These are phyloP conservation scores for Phaonia tiefii DNA, from an alignment of 2,888 invertebrate species.

Conservation along the genomic window DNA sequence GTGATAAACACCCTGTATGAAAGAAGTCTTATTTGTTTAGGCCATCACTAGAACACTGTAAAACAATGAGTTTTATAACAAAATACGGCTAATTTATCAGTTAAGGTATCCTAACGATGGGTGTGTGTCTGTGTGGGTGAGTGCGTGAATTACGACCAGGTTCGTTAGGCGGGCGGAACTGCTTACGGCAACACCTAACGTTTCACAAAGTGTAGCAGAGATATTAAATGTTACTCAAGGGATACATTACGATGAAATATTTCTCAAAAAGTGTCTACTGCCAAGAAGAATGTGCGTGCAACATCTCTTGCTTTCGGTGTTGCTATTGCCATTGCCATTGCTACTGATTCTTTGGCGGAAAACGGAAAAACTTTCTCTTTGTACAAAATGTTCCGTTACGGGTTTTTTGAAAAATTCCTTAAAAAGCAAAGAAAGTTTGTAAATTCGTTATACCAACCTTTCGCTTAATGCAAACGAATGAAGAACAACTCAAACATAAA, in stretches of 20 bases:
- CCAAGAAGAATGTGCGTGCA: constrained; percentile 69
- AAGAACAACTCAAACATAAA: constrained; percentile 9
- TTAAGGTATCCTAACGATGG: constrained; percentile 54
- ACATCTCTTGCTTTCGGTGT: constrained; percentile 63
- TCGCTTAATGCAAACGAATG: not conserved
- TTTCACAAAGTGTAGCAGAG: constrained; percentile 67
- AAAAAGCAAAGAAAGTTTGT: constrained; percentile 52
- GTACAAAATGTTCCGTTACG: constrained; percentile 74
- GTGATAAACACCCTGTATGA: constrained; percentile 61
- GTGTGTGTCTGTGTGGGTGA: not conserved
- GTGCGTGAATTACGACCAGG: constrained; percentile 48
- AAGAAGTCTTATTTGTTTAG: constrained; percentile 58
- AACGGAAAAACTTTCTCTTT: constrained; percentile 47
- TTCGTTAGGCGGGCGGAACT: constrained; percentile 19
- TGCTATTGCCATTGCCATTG: no score
- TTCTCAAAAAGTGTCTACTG: constrained; percentile 79
- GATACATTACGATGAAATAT: constrained; percentile 82
- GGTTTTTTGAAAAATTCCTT: constrained; percentile 69
- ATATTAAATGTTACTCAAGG: constrained; percentile 81
- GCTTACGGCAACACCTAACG: constrained; percentile 70
- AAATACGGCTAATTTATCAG: constrained; percentile 78
- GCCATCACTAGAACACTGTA: constrained; percentile 18
- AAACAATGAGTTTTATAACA: constrained; percentile 75
- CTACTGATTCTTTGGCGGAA: constrained; percentile 43
- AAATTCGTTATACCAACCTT: constrained; percentile 57